phyloP scores from a whole-genome alignment of 30 jellyfish, hydroid and myxozoan genomes.

The Aurelia aurita complex sp. Pacific region DNA sequence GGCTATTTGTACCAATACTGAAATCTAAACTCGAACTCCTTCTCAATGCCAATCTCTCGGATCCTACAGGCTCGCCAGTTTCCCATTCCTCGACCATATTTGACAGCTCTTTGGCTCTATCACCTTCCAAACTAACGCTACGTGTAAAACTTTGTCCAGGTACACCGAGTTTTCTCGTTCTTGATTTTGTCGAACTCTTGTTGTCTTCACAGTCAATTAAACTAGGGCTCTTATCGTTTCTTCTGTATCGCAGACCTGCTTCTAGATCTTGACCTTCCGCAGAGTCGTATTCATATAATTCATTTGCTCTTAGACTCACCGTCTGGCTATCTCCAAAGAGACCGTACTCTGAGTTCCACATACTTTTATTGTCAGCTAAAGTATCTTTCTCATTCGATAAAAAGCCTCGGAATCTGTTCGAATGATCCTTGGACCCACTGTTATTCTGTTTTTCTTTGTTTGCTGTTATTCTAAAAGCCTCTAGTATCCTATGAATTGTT shows the following conservation, averaged over 20 bases:
- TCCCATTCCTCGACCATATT: background rate
- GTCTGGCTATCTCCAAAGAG: too few relatives aligned
- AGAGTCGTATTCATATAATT: background rate
- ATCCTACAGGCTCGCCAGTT: background rate
- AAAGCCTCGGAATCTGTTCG: too few relatives aligned
- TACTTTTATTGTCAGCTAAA: too few relatives aligned
- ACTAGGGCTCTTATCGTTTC: background rate
- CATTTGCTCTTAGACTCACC: too few relatives aligned
- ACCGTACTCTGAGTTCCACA: too few relatives aligned
- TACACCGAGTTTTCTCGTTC: slow-evolving; percentile 25
- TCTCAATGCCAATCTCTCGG: slow-evolving; percentile 2
- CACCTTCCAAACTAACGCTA: slow-evolving; percentile 35
- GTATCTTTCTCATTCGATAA: too few relatives aligned
- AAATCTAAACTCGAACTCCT: slow-evolving; percentile 34
- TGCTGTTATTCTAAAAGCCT: slow-evolving; percentile 6
- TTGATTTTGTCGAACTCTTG: background rate
- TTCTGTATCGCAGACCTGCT: background rate
- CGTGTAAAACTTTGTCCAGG: slow-evolving; percentile 15
- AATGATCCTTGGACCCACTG: background rate
- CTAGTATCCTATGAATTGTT: slow-evolving; percentile 23
- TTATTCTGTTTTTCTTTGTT: background rate
- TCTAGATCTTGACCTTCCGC: background rate
- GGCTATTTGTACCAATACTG: background rate
- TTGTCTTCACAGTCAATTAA: background rate
- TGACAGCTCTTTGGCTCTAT: background rate